phyloP scores from a whole-genome alignment of 2,888 invertebrate genomes.

The Syritta pipiens region DNA sequence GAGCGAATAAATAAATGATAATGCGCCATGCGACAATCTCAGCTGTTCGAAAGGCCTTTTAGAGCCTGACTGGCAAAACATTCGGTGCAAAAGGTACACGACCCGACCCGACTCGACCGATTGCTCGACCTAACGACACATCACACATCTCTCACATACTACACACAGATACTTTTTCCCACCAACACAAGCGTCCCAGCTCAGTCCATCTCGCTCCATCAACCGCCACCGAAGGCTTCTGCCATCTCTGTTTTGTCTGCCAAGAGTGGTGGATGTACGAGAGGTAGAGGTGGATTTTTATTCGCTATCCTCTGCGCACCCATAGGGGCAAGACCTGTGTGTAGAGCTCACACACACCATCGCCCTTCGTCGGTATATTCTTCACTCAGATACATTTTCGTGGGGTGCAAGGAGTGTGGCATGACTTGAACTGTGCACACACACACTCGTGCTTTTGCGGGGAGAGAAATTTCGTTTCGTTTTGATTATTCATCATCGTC shows the following conservation, averaged over 20 bases:
- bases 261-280: constrained; percentile 43
- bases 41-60: constrained; percentile 80
- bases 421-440: constrained; percentile 62
- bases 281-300: constrained; percentile 65
- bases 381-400: constrained; percentile 35
- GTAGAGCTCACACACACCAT: constrained; percentile 21
- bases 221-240: not conserved
- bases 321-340: constrained; percentile 51
- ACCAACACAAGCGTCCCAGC: constrained; percentile 35
- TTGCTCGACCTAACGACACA: constrained; percentile 80
- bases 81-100: constrained; percentile 81
- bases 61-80: constrained; percentile 80
- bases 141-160: constrained; percentile 78
- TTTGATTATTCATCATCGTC: constrained; percentile 64
- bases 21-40: constrained; percentile 79
- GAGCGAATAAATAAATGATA: constrained; percentile 69
- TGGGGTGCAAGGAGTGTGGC: constrained; percentile 67
- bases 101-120: constrained; percentile 81
- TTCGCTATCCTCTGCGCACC: constrained; percentile 67
- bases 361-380: no score
- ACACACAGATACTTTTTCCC: constrained; percentile 51
- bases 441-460: constrained; percentile 6
- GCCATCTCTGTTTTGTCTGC: constrained; percentile 13
- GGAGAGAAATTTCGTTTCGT: constrained; percentile 54
- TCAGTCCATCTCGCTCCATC: constrained; percentile 25